Conservation (phyloP, 2,113 vertebrate species). For the Podocnemis expansa region DNA sequence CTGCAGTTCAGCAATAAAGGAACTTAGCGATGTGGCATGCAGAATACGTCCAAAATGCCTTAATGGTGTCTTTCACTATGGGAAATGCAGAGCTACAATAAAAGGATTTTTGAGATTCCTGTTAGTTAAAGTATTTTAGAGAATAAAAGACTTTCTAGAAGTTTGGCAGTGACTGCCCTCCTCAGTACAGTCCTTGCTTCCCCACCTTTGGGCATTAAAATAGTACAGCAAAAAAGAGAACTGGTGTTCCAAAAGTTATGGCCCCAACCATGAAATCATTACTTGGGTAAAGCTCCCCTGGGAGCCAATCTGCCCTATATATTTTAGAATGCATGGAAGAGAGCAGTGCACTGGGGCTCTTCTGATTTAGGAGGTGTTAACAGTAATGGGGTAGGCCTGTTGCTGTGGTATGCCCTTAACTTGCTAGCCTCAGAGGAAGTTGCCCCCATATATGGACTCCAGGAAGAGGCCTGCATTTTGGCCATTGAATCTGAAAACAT, state of each 20-base stretch:
- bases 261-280: not conserved
- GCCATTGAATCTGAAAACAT: slow-evolving; percentile 52
- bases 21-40: not conserved
- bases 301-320: not conserved
- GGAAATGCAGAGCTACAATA: not conserved
- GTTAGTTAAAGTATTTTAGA: not conserved
- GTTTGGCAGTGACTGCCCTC: not conserved
- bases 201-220: not conserved
- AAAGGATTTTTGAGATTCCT: not conserved
- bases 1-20: not conserved
- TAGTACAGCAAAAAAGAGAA: not conserved
- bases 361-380: not conserved
- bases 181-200: not conserved
- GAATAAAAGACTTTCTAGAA: not conserved
- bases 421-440: not conserved
- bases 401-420: not conserved
- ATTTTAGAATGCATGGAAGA: not conserved
- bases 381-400: not conserved
- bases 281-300: not conserved
- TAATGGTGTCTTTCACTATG: not conserved
- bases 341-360: not conserved
- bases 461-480: not conserved
- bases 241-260: not conserved
- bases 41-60: not conserved
- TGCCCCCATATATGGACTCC: not conserved